Conservation (phyloP, 2,113 vertebrate genomes). For the Ailuropoda melanoleuca region DNA sequence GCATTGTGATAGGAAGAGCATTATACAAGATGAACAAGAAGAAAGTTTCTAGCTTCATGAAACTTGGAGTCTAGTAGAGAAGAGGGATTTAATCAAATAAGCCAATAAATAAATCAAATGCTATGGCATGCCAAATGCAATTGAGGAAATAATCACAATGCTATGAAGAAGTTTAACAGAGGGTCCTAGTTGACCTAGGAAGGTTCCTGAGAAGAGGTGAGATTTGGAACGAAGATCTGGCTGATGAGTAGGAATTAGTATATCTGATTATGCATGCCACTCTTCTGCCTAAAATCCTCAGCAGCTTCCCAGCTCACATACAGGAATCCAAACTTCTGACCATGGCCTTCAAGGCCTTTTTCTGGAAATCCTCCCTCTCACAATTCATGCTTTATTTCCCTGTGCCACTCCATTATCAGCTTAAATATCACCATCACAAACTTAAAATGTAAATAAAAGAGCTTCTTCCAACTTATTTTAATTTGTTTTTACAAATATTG, state of each 20-base stretch:
- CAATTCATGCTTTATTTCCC: background rate
- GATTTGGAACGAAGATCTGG: background rate
- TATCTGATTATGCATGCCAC: background rate
- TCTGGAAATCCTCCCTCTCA: background rate
- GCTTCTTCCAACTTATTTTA: background rate
- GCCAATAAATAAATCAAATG: background rate
- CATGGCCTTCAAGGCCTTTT: background rate
- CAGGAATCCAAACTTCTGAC: background rate
- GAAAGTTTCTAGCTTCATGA: background rate
- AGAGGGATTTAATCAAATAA: background rate
- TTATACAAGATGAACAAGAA: background rate
- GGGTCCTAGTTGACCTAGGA: background rate
- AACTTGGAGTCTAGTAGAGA: background rate
- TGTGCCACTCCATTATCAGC: background rate
- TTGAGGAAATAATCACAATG: background rate
- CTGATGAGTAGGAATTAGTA: background rate
- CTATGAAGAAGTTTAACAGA: background rate
- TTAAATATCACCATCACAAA: background rate
- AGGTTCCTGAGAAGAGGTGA: background rate
- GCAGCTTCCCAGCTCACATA: background rate
- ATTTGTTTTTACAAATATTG: background rate
- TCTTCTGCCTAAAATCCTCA: background rate
- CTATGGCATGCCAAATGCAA: background rate
- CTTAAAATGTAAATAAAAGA: background rate
- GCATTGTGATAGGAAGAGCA: background rate